phyloP scores from a whole-genome alignment of 2,888 invertebrate genomes.

The Lissonota sp. region DNA sequence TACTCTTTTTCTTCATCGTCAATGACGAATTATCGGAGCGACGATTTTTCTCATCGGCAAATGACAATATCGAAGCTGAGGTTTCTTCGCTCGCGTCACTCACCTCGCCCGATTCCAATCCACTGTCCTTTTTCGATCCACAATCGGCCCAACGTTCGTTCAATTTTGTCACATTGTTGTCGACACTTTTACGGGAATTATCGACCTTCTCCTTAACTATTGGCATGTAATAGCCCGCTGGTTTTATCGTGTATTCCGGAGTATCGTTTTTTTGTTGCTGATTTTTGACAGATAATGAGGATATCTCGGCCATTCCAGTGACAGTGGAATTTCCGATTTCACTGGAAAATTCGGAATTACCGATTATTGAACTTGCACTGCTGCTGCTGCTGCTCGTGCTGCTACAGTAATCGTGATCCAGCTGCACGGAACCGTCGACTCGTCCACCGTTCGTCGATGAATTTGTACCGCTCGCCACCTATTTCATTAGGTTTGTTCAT shows the following conservation, averaged over 20 bases:
- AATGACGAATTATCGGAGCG: neutral
- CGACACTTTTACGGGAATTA: slow-evolving; percentile 6
- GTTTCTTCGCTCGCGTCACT: slow-evolving; percentile 81
- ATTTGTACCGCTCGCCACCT: slow-evolving; percentile 67
- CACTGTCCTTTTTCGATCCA: slow-evolving; percentile 82
- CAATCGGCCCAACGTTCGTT: slow-evolving; percentile 70
- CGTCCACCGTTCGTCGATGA: slow-evolving; percentile 52
- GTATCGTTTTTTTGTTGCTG: slow-evolving; percentile 57
- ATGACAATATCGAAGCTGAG: neutral
- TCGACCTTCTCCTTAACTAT: slow-evolving; percentile 58
- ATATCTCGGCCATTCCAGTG: slow-evolving; percentile 44
- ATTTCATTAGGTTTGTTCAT: slow-evolving; percentile 11
- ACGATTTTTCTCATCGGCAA: neutral
- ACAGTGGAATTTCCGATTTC: slow-evolving; percentile 56
- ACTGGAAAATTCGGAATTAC: slow-evolving; percentile 69
- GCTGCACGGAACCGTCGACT: slow-evolving; percentile 80
- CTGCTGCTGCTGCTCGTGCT: slow-evolving; percentile 56
- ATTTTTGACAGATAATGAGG: slow-evolving; percentile 1
- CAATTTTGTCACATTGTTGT: slow-evolving; percentile 20
- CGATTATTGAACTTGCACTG: slow-evolving; percentile 68
- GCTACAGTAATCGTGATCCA: slow-evolving; percentile 87
- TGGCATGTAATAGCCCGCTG: slow-evolving; percentile 55
- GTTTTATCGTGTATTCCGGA: slow-evolving; percentile 38
- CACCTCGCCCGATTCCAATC: slow-evolving; percentile 82
- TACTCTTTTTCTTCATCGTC: neutral